Evolutionary conservation across 2,888 invertebrate genomes (phyloP).

Genomic region (Scrobipalpa costella): DNA sequence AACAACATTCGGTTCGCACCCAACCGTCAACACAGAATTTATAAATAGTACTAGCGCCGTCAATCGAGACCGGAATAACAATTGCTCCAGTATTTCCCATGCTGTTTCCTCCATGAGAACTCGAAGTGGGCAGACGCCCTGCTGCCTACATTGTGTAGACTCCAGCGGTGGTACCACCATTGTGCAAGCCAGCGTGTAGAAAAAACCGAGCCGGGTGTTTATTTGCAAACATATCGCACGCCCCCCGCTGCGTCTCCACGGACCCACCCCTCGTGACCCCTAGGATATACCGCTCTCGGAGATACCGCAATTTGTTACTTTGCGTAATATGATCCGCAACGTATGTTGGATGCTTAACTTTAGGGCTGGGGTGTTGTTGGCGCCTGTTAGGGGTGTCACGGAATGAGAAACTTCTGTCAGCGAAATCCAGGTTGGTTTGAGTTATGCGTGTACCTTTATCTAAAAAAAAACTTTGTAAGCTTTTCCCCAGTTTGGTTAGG

Average conservation of each 20-base stretch:
- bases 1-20: background rate
- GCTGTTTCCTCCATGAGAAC: slow-evolving; percentile 35
- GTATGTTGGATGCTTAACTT: slow-evolving; percentile 25
- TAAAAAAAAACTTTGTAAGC: too few species aligned
- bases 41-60: too few species aligned
- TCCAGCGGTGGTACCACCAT: slow-evolving; percentile 39
- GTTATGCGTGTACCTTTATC: too few species aligned
- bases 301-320: slow-evolving; percentile 65
- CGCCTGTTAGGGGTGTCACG: slow-evolving; percentile 12
- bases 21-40: too few species aligned
- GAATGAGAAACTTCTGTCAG: too few species aligned
- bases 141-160: slow-evolving; percentile 61
- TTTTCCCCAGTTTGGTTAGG: too few species aligned
- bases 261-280: slow-evolving; percentile 34
- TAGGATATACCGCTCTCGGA: background rate
- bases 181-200: slow-evolving; percentile 36
- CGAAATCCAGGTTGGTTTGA: too few species aligned
- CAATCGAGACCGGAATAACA: slow-evolving; percentile 6
- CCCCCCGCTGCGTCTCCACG: slow-evolving; percentile 58
- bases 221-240: slow-evolving; percentile 73
- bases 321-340: slow-evolving; percentile 59
- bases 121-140: slow-evolving; percentile 51
- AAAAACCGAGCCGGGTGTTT: slow-evolving; percentile 71
- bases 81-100: slow-evolving; percentile 42
- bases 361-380: background rate